phyloP scores from a whole-genome alignment of 2,113 vertebrate genomes.

The Morone saxatilis region DNA sequence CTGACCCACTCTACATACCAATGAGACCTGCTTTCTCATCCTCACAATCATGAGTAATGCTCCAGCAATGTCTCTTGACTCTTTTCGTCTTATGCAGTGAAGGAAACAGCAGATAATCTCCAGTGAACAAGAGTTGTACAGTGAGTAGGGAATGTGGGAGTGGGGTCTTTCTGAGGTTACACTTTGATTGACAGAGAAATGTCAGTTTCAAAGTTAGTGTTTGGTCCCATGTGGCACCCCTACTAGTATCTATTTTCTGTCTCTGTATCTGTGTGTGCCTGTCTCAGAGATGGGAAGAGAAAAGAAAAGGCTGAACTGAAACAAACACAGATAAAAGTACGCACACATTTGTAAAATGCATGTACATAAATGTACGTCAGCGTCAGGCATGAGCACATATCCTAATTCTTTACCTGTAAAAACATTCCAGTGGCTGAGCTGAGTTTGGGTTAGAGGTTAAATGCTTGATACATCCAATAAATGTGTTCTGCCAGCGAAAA shows the following conservation, averaged over 20 bases:
- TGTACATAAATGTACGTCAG: background rate
- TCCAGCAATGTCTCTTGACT: slow-evolving; percentile 16
- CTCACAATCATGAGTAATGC: slow-evolving; percentile 22
- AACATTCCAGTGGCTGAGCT: slow-evolving; percentile 2
- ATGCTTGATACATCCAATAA: slow-evolving; percentile 53
- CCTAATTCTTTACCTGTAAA: slow-evolving; percentile 18
- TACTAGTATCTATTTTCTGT: slow-evolving; percentile 44
- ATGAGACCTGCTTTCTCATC: slow-evolving; percentile 54
- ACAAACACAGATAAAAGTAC: background rate
- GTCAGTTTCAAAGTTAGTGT: slow-evolving; percentile 43
- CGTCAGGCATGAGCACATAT: background rate
- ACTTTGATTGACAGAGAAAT: slow-evolving; percentile 62
- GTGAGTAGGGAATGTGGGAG: slow-evolving; percentile 33
- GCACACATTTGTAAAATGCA: slow-evolving; percentile 3
- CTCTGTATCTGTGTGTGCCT: slow-evolving; percentile 1
- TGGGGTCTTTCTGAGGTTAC: slow-evolving; percentile 61
- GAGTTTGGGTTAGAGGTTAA: slow-evolving; percentile 55
- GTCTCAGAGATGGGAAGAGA: slow-evolving; percentile 18
- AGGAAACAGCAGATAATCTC: slow-evolving; percentile 54
- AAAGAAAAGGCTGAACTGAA: slow-evolving; percentile 19
- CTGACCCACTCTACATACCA: slow-evolving; percentile 52
- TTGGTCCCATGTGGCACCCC: slow-evolving; percentile 54
- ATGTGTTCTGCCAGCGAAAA: slow-evolving; percentile 43
- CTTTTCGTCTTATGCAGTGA: slow-evolving; percentile 39
- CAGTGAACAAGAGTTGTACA: slow-evolving; percentile 20